Evolutionary conservation across 2,888 invertebrate species (phyloP), one percentile per base, ranked within the genome.

Genomic region (Paralinhomoeus sp.): DNA sequence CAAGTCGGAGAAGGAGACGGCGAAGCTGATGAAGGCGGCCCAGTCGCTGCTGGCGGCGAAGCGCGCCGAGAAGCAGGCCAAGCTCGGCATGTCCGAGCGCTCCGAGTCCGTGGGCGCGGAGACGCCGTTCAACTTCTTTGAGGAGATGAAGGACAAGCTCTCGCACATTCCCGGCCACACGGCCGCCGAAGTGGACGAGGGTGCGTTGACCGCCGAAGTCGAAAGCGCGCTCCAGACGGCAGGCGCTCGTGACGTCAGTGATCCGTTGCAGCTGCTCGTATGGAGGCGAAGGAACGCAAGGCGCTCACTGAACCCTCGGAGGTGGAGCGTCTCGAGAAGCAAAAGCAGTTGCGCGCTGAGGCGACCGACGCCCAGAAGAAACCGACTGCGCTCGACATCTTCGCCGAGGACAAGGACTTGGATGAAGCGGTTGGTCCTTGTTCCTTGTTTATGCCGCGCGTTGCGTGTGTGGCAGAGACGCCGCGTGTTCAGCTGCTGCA

Each of bases 381-480:
- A 27, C 48, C 33, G 37, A 38, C 45, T 13, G 50, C 47, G 7
- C 58, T 60, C 45, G 61, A 62, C 47, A 61, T 59, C 50, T 61
- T 58, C 49, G 57, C 56, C 15, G 62, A 61, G 34, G 60, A 60
- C 21, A 53, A 61, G 17, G 56, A 51, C 5, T 36, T 51, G 1
- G 50, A 50, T 9, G 24, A 41, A 2, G 37, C 43, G 27, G 45
- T 45, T 17, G 20, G 45, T 18, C 33, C 36, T 15, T 24, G 22
- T 39, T 31, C 20, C 2, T 20, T 37, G 21, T 24, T 22, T 38
- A 22, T 12, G 21, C 15, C 20, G 3, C 5, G 17, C 38, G 12
- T 27, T 35, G n/a, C 5, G 5, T 12, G 12, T 39, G 18, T 39
- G 7, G 38, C 38, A 40, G 3, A 3, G 5, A 17, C 17, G n/a